These are phyloP conservation scores for Semibalanus balanoides DNA, from an alignment of 1,140 invertebrate genomes.

Conservation along the genomic window DNA sequence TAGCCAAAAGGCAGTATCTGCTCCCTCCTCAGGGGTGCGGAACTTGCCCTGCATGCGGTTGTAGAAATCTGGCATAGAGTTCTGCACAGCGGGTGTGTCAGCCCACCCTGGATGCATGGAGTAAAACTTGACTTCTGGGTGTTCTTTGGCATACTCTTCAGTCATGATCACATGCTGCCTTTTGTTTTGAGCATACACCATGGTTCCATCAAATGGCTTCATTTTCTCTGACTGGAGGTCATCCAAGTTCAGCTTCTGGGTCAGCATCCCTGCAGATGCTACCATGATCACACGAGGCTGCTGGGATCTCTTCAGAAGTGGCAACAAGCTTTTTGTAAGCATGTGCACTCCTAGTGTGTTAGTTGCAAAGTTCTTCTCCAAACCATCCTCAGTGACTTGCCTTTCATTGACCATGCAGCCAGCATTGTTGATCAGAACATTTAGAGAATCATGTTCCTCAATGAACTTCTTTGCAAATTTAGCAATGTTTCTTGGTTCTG, in stretches of 20 bases:
- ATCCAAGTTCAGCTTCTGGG: constrained; percentile 32
- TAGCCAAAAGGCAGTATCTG: constrained; percentile 39
- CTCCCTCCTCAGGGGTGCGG: constrained; percentile 33
- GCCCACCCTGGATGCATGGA: constrained; percentile 40
- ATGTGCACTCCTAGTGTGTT: constrained; percentile 37
- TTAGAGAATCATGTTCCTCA: constrained; percentile 24
- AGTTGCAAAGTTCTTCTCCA: constrained; percentile 38
- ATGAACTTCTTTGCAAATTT: constrained; percentile 32
- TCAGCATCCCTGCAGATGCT: constrained; percentile 38
- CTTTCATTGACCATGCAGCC: constrained; percentile 35
- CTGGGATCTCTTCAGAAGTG: constrained; percentile 26
- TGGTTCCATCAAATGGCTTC: constrained; percentile 34
- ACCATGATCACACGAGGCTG: constrained; percentile 28
- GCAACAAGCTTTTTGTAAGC: constrained; percentile 30
- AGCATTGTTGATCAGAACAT: constrained; percentile 39
- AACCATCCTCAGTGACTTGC: constrained; percentile 29
- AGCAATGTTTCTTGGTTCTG: constrained; percentile 30
- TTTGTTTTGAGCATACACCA: constrained; percentile 40
- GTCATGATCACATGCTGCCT: constrained; percentile 37
- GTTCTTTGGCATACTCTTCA: constrained; percentile 31
- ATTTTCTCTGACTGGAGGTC: constrained; percentile 35
- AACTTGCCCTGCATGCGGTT: constrained; percentile 33
- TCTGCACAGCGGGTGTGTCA: constrained; percentile 34
- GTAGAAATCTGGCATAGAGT: constrained; percentile 36
- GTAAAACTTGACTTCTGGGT: constrained; percentile 35